Percentiles rank a stretch among this genome's conserved stretches.
These are phyloP conservation scores for Trachemys scripta DNA, from an alignment of 2,113 vertebrate species.

Conservation along the genomic window DNA sequence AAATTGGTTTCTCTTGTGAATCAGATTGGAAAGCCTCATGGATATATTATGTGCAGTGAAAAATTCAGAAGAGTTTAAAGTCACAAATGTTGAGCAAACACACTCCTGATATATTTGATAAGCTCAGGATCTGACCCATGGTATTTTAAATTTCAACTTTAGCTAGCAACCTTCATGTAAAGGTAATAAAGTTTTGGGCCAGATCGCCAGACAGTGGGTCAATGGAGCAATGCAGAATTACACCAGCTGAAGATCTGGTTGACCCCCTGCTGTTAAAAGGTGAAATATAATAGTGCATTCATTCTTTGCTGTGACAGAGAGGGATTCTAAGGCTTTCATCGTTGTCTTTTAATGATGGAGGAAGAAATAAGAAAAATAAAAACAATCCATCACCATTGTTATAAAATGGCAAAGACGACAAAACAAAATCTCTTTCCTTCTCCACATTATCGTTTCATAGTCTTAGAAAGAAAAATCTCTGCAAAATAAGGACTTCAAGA, in stretches of 20 bases:
- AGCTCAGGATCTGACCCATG: background rate
- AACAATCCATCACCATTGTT: background rate
- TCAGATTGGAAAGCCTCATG: background rate
- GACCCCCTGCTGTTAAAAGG: background rate
- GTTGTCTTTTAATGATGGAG: background rate
- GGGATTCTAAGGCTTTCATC: background rate
- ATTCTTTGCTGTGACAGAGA: background rate
- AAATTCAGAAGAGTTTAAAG: no score
- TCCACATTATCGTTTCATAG: background rate
- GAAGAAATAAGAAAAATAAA: background rate
- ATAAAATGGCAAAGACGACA: background rate
- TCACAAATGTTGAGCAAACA: background rate
- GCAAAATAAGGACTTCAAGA: background rate
- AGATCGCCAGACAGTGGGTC: background rate
- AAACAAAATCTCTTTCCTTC: background rate
- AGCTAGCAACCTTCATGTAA: background rate
- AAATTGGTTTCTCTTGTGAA: background rate
- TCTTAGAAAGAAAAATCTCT: background rate
- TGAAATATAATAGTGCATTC: background rate
- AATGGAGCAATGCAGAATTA: background rate
- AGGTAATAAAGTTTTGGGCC: background rate
- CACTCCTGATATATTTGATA: background rate
- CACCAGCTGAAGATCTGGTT: background rate
- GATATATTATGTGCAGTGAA: background rate
- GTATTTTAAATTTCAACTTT: background rate